Conservation (phyloP, 2,113 vertebrate species). For the Neolamprologus falcicula region DNA sequence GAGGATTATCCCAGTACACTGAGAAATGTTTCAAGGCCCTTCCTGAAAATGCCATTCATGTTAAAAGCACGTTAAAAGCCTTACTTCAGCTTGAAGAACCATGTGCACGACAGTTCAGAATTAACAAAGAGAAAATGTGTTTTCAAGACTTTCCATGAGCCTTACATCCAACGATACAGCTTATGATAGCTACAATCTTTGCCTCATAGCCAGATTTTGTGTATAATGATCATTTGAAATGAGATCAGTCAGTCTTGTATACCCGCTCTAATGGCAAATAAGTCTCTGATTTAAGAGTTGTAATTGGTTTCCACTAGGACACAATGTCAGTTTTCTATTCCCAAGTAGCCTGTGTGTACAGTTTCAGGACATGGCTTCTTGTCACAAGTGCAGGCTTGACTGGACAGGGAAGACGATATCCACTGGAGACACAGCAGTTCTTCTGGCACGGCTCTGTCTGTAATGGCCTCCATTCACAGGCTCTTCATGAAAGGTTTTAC, state of each 20-base stretch:
- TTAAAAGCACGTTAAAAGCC: background rate
- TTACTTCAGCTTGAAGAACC: background rate
- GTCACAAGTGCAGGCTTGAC: slow-evolving; percentile 63
- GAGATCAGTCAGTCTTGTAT: slow-evolving; percentile 42
- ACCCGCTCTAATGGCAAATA: slow-evolving; percentile 34
- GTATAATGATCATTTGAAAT: slow-evolving; percentile 35
- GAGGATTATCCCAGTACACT: background rate
- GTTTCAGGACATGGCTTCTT: slow-evolving; percentile 53
- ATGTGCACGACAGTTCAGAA: background rate
- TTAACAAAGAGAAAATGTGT: background rate
- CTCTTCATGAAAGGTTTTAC: slow-evolving; percentile 73
- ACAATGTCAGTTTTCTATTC: slow-evolving; percentile 39
- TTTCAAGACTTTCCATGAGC: background rate
- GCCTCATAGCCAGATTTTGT: slow-evolving; percentile 19
- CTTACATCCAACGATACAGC: background rate
- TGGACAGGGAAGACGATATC: slow-evolving; percentile 60
- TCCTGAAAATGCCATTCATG: background rate
- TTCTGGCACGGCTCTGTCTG: slow-evolving; percentile 44
- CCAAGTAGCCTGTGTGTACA: slow-evolving; percentile 33
- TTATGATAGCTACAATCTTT: background rate
- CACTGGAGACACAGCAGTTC: slow-evolving; percentile 53
- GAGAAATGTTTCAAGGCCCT: background rate
- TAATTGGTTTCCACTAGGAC: slow-evolving; percentile 57
- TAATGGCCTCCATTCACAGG: slow-evolving; percentile 66
- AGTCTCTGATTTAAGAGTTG: slow-evolving; percentile 47